Base-by-base conservation (phyloP, 2,888 invertebrate species). In the Mythimna impura region DNA sequence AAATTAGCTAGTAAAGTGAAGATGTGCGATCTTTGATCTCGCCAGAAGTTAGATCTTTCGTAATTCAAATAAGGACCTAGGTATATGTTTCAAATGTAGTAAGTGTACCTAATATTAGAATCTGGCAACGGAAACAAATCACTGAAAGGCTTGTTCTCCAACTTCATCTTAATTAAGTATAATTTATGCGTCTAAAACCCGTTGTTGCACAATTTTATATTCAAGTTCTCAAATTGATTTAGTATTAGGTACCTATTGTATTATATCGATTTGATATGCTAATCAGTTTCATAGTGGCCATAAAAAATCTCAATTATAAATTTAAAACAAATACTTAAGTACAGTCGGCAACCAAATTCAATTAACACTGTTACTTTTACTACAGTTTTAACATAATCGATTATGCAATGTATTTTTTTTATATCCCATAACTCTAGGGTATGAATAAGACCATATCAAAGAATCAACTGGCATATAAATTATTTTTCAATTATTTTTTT, bases 31-130 rank as follows among this genome's bases (percentile, higher is more conserved):
- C 50, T 54, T 52, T 61, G 54, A 54, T n/a, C 8, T 30, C 12
- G n/a, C 25, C 62, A n/a, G 75, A 73, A 58, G n/a, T 52, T 70
- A 55, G 55, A 71, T 72, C 55, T 58, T 63, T 52, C 34, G n/a
- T 79, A 25, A 73, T 62, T 57, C 54, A 30, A 54, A 17, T 22
- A 50, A 30, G 7, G 20, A 60, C 25, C 3, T 54, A 47, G 22
- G 20, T 58, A 43, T 22, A 60, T 20, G 50, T 72, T 57, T 8
- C 9, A 57, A 55, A 17, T 50, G 30, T 30, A 54, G 6, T 55
- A 40, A 47, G 47, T 55, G 1, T 43, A n/a, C n/a, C n/a, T n/a
- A 78, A 52, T n/a, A 54, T 12, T 8, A 30, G 69, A 70, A 30
- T 47, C 36, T 60, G 9, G 22, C 50, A 40, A 40, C 4, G 6